Percentiles rank a stretch among this genome's conserved stretches.
Conservation (phyloP, 2,113 vertebrate species). For the Seriola dumerili region DNA sequence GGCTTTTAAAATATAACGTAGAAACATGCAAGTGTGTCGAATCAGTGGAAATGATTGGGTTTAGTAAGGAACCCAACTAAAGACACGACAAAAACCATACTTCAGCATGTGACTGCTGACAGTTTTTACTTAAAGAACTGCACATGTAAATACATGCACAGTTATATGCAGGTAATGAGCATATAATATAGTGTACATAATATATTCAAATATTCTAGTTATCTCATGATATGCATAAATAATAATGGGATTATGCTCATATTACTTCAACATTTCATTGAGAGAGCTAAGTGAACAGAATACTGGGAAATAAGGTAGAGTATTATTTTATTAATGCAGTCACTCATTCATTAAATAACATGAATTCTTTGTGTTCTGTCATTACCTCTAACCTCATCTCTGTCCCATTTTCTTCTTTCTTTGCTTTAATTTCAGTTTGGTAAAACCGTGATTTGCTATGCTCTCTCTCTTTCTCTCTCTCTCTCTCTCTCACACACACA, state of each 20-base stretch:
- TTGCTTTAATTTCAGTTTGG: constrained; percentile 53
- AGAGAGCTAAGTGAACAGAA: constrained; percentile 40
- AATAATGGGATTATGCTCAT: constrained; percentile 3
- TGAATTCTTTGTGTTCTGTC: constrained; percentile 68
- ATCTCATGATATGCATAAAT: constrained; percentile 18
- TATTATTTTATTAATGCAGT: constrained; percentile 64
- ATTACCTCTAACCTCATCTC: constrained; percentile 47
- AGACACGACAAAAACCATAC: background rate
- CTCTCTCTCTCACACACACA: background rate
- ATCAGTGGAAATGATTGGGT: background rate
- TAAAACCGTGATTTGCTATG: constrained; percentile 43
- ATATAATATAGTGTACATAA: constrained; percentile 9
- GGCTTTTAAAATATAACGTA: constrained; percentile 4
- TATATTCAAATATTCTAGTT: constrained; percentile 21
- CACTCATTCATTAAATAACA: constrained; percentile 69
- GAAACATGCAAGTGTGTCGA: background rate
- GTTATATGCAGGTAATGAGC: background rate
- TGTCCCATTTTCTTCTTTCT: constrained; percentile 19
- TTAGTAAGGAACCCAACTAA: background rate
- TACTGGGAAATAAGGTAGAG: constrained; percentile 30
- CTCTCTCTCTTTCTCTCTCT: background rate
- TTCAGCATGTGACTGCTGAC: background rate
- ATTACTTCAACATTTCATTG: background rate
- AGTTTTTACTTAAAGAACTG: background rate
- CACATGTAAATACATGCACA: too few relatives aligned